Evolutionary conservation across 2,113 vertebrate species (phyloP).

Genomic region (Motacilla alba): DNA sequence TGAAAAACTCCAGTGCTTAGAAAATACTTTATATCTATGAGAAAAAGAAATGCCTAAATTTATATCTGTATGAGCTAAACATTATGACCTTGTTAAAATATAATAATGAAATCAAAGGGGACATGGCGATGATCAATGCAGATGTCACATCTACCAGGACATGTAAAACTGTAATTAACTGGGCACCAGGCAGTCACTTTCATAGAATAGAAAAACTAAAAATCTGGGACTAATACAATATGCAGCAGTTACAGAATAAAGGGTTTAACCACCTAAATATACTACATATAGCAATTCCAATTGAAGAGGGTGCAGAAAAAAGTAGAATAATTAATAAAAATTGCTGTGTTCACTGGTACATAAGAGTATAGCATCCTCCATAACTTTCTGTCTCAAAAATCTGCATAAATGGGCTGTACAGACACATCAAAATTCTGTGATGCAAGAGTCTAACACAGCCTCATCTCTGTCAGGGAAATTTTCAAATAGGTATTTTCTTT

Average conservation of each 20-base stretch:
- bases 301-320: neutral
- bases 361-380: neutral
- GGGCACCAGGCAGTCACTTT: conserved; percentile 36
- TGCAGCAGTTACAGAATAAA: conserved; percentile 7
- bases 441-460: neutral
- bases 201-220: neutral
- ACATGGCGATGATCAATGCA: conserved; percentile 22
- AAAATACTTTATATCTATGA: conserved; percentile 73
- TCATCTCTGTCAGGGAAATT: neutral
- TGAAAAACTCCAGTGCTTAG: conserved; percentile 81
- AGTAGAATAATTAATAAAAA: neutral
- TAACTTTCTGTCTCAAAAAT: neutral
- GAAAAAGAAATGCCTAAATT: conserved; percentile 67
- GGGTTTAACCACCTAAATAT: neutral
- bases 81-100: conserved; percentile 41
- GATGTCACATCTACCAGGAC: conserved; percentile 17
- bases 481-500: neutral
- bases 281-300: neutral
- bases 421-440: neutral
- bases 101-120: conserved; percentile 38
- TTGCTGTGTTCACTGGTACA: neutral
- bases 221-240: neutral
- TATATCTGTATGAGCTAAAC: conserved; percentile 48
- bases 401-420: neutral
- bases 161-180: conserved; percentile 50